phyloP scores from a whole-genome alignment of 2,797 vertebrate species.

The Esox lucius region DNA sequence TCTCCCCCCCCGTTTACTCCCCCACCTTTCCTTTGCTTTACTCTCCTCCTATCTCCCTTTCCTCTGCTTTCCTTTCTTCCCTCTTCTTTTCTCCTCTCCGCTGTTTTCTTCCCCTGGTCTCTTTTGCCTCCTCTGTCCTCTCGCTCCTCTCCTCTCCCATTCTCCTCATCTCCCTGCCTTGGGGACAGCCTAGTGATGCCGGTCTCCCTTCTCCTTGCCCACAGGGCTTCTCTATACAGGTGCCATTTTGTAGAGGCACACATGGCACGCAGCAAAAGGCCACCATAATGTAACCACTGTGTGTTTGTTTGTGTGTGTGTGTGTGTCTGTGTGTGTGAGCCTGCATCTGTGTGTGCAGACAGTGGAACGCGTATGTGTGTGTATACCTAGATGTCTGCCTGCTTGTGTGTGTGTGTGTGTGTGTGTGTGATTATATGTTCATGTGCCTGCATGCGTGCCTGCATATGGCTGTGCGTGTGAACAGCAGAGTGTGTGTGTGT shows the following conservation, averaged over 20 bases:
- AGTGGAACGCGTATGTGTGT: background rate
- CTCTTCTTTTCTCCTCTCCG: background rate
- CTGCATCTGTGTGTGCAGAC: background rate
- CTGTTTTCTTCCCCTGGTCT: background rate
- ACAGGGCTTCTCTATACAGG: constrained; percentile 11
- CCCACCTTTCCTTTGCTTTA: background rate
- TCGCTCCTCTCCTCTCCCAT: background rate
- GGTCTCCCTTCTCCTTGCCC: background rate
- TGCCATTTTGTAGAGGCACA: constrained; percentile 17
- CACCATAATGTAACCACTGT: constrained; percentile 9
- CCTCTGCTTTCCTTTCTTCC: too few relatives aligned
- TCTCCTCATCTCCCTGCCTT: background rate
- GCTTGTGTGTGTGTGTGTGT: background rate
- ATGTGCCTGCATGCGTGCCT: too few relatives aligned
- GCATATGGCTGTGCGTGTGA: too few relatives aligned
- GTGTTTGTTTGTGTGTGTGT: background rate
- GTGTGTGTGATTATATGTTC: too few relatives aligned
- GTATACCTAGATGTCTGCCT: background rate
- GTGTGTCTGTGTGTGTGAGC: too few relatives aligned
- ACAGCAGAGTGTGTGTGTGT: too few relatives aligned
- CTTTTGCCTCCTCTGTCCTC: background rate
- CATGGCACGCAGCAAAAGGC: background rate
- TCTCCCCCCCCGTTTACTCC: too few relatives aligned
- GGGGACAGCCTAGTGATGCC: background rate
- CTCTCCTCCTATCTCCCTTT: background rate